These are phyloP conservation scores for Cyprinodon diabolis DNA, from an alignment of 2,797 vertebrate genomes.

Conservation along the genomic window DNA sequence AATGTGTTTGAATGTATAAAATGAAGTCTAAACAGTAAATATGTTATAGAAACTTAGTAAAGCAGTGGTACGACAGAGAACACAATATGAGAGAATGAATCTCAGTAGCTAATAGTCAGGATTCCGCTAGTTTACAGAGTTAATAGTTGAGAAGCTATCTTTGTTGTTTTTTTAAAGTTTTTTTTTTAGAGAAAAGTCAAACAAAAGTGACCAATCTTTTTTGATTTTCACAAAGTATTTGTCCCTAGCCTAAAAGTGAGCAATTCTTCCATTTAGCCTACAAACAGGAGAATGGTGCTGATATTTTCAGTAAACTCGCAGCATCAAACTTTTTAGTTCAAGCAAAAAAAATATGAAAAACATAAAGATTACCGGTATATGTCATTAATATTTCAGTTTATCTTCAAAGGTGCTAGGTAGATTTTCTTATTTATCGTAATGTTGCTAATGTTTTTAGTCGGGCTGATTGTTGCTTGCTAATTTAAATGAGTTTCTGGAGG, in stretches of 20 bases:
- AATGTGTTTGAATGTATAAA: not conserved
- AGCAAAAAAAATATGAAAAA: not conserved
- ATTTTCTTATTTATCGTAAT: not conserved
- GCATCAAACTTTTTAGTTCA: not conserved
- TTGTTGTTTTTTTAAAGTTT: too few relatives aligned
- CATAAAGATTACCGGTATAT: not conserved
- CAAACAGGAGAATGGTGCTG: constrained; percentile 1
- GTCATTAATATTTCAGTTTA: not conserved
- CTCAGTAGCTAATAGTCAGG: not conserved
- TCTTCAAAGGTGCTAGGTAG: not conserved
- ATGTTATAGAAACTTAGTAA: not conserved
- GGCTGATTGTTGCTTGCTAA: not conserved
- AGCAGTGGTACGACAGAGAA: not conserved
- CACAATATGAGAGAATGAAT: not conserved
- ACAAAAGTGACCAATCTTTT: not conserved
- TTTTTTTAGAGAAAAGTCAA: not conserved
- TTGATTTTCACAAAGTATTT: not conserved
- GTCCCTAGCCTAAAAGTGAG: not conserved
- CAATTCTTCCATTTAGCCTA: not conserved
- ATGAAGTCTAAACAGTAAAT: not conserved
- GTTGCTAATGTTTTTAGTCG: not conserved
- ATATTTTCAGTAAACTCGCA: not conserved
- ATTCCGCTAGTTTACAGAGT: not conserved
- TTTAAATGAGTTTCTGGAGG: not conserved
- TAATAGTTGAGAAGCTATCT: not conserved